These are phyloP conservation scores for Callosobruchus maculatus DNA, from an alignment of 2,888 invertebrate species.

Conservation along the genomic window DNA sequence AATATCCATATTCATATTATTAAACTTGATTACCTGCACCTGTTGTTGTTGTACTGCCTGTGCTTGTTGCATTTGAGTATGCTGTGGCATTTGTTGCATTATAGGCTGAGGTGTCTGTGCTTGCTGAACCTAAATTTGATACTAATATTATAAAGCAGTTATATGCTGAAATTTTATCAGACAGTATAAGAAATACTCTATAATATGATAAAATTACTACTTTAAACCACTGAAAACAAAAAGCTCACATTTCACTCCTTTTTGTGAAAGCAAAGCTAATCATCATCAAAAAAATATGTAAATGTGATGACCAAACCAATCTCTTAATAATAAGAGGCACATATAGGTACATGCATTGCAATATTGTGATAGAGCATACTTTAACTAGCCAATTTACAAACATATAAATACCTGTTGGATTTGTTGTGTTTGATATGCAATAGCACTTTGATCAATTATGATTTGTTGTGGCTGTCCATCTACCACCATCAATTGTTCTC, in stretches of 20 bases:
- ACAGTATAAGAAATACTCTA: no score
- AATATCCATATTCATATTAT: no score
- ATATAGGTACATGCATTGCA: conserved; percentile 4
- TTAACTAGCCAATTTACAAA: background rate
- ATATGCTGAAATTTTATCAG: no score
- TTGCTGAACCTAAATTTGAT: conserved; percentile 9
- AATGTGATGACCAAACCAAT: no score
- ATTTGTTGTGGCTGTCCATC: conserved; percentile 50
- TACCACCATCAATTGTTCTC: conserved; percentile 47
- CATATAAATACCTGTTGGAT: conserved; percentile 11
- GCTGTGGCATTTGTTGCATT: conserved; percentile 9
- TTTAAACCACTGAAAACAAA: no score
- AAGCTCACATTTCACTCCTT: no score
- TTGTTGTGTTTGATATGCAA: conserved; percentile 32
- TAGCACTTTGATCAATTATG: conserved; percentile 38
- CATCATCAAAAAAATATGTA: no score
- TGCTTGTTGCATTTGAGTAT: conserved; percentile 3
- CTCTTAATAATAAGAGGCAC: no score
- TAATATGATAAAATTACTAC: no score
- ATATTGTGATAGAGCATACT: conserved; percentile 21
- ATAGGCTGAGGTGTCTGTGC: conserved; percentile 4
- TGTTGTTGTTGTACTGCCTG: conserved; percentile 1
- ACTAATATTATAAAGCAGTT: background rate
- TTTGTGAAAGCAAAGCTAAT: no score
- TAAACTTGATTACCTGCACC: conserved; percentile 6